Conservation (phyloP, 2,888 invertebrate species). For the Limnephilus lunatus region DNA sequence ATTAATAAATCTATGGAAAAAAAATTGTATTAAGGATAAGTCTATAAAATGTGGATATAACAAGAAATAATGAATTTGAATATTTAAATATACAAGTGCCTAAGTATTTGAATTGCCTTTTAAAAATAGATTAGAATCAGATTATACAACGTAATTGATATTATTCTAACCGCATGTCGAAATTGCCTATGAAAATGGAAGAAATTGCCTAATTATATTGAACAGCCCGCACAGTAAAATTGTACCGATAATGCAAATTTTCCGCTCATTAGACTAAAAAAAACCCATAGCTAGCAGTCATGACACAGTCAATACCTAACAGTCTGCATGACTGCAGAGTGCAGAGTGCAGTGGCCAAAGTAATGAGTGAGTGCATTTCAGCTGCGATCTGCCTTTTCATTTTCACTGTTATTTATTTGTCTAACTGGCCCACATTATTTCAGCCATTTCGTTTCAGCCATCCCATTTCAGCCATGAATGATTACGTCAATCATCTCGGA, state of each 20-base stretch:
- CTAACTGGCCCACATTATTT: neutral
- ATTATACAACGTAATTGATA: neutral
- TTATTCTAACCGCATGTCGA: neutral
- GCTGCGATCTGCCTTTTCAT: neutral
- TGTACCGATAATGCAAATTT: neutral
- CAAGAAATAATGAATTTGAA: too few species aligned
- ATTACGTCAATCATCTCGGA: neutral
- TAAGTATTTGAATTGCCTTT: too few species aligned
- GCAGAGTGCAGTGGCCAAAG: neutral
- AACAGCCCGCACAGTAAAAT: neutral
- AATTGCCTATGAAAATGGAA: too few species aligned
- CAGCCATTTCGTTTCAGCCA: neutral
- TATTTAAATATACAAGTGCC: too few species aligned
- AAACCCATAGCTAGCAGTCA: neutral
- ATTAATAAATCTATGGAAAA: too few species aligned
- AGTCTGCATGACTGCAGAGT: neutral
- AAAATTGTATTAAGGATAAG: too few species aligned
- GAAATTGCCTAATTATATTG: too few species aligned
- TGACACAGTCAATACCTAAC: neutral
- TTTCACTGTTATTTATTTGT: constrained; percentile 33
- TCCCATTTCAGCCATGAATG: neutral
- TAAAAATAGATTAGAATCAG: too few species aligned
- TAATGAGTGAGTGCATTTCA: neutral
- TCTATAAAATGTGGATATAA: too few species aligned
- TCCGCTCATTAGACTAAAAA: neutral